A percentile compares a stretch with the other conserved stretches of the same genome.
Conservation (phyloP, 2,888 invertebrate genomes). For the Xylota segnis region DNA sequence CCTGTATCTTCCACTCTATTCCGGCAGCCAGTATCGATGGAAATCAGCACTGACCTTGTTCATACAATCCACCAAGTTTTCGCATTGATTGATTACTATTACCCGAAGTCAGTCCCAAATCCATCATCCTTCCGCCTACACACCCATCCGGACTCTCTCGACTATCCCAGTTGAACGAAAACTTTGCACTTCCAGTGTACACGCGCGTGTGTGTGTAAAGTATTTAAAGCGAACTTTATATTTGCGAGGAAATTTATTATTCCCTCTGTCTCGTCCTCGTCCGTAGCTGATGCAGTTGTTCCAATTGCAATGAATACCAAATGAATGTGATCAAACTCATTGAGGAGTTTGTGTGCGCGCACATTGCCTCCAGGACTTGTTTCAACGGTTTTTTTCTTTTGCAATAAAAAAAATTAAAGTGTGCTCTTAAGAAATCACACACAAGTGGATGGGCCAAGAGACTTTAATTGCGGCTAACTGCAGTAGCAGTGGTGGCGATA, state of each 20-base stretch:
- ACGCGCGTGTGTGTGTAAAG: not conserved
- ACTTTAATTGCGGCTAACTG: constrained; percentile 76
- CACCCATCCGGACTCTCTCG: not conserved
- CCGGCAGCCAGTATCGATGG: too few relatives aligned
- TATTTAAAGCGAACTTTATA: constrained; percentile 60
- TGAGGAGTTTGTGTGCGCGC: constrained; percentile 65
- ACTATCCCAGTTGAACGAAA: not conserved
- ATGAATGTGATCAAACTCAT: constrained; percentile 75
- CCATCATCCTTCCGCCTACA: not conserved
- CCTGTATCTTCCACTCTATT: too few relatives aligned
- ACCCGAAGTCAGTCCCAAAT: not conserved
- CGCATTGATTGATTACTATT: not conserved
- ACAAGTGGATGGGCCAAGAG: constrained; percentile 40
- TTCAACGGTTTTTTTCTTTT: constrained; percentile 18
- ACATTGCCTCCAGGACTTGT: not conserved
- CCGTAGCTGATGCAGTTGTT: constrained; percentile 71
- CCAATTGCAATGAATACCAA: constrained; percentile 76
- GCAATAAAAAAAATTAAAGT: constrained; percentile 62
- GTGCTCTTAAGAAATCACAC: constrained; percentile 52
- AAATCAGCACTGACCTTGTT: too few relatives aligned
- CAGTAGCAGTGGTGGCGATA: constrained; percentile 45
- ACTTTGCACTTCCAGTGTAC: not conserved
- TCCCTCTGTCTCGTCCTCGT: constrained; percentile 74
- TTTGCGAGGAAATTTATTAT: constrained; percentile 71
- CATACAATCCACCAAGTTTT: too few relatives aligned